phyloP scores from a whole-genome alignment of 2,797 vertebrate genomes.

The Halcyon smyrnensis region DNA sequence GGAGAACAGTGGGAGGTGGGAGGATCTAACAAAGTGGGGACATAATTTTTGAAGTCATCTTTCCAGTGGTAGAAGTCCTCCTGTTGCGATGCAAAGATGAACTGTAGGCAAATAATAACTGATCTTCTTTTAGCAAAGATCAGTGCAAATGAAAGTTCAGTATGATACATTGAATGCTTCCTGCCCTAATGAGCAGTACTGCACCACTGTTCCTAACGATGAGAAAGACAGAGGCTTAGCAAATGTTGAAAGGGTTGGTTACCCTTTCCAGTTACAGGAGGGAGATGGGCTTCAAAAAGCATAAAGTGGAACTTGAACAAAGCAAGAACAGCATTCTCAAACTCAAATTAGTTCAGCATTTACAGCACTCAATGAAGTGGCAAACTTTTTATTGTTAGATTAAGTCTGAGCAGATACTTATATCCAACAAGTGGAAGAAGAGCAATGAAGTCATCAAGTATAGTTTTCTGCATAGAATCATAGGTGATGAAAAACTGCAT shows the following conservation, averaged over 20 bases:
- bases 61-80: neutral
- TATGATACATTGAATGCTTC: slow-evolving; percentile 24
- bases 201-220: neutral
- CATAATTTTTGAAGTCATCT: slow-evolving; percentile 25
- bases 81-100: slow-evolving; percentile 38
- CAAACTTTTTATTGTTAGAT: slow-evolving; percentile 13
- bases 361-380: neutral
- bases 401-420: neutral
- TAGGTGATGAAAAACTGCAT: neutral
- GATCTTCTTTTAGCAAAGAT: slow-evolving; percentile 34
- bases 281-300: slow-evolving; percentile 12
- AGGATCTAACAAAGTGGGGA: slow-evolving; percentile 9
- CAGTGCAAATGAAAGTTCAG: slow-evolving; percentile 47
- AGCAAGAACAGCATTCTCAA: slow-evolving; percentile 15
- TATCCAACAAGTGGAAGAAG: neutral
- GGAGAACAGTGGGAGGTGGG: slow-evolving; percentile 20
- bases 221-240: neutral
- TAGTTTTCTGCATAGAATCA: neutral
- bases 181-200: slow-evolving; percentile 48
- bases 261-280: neutral
- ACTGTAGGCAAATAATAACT: slow-evolving; percentile 51
- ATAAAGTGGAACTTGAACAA: slow-evolving; percentile 24
- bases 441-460: neutral
- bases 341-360: slow-evolving; percentile 27
- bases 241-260: slow-evolving; percentile 20